These are phyloP conservation scores for Melanitta fusca DNA, from an alignment of 2,797 vertebrate species.

Conservation along the genomic window DNA sequence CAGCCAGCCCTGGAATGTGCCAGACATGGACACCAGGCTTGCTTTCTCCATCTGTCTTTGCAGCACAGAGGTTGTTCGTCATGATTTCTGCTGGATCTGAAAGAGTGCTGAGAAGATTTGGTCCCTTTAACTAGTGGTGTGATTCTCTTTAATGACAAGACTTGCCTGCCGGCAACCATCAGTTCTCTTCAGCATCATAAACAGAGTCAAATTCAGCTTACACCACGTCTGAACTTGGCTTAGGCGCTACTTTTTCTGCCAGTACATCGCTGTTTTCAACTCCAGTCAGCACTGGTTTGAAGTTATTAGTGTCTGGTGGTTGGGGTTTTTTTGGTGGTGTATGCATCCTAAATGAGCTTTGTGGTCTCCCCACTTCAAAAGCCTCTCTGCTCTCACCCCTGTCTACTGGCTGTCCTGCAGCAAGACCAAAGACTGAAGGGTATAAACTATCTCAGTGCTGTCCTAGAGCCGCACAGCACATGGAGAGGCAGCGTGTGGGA, in stretches of 20 bases:
- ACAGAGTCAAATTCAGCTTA: slow-evolving; percentile 23
- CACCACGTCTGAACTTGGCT: slow-evolving; percentile 52
- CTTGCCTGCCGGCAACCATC: slow-evolving; percentile 22
- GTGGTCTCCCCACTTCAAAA: slow-evolving; percentile 64
- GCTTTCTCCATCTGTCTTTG: background rate
- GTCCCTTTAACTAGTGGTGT: background rate
- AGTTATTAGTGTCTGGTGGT: slow-evolving; percentile 55
- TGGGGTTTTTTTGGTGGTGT: slow-evolving; percentile 54
- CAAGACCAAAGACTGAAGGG: slow-evolving; percentile 26
- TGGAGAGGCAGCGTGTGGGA: background rate
- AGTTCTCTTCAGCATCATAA: slow-evolving; percentile 4
- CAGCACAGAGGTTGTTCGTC: background rate
- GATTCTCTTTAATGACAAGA: background rate
- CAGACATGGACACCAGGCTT: background rate
- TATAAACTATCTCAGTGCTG: background rate
- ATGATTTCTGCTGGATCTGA: background rate
- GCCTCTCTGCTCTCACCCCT: slow-evolving; percentile 1
- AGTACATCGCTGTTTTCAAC: slow-evolving; percentile 35
- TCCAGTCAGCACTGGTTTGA: slow-evolving; percentile 57
- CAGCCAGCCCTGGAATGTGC: background rate
- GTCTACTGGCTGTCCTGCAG: slow-evolving; percentile 28
- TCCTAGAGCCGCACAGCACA: background rate
- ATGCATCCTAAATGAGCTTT: slow-evolving; percentile 57
- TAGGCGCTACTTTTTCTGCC: slow-evolving; percentile 23
- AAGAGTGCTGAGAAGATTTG: background rate